Percentiles rank a stretch among this genome's conserved stretches.
phyloP scores from a whole-genome alignment of 1,140 invertebrate genomes.

The Battus philenor region DNA sequence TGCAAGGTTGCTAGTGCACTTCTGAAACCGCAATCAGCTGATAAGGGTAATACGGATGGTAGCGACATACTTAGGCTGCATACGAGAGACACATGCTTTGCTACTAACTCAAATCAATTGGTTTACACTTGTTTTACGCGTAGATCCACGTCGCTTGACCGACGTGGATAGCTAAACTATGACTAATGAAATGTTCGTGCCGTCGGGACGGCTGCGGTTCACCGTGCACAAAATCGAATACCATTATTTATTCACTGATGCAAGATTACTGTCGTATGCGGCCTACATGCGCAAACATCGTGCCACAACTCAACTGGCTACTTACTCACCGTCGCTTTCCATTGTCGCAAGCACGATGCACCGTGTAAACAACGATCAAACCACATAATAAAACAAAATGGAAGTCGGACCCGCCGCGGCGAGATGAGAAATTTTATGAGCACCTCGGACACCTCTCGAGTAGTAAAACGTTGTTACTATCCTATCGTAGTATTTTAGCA shows the following conservation, averaged over 20 bases:
- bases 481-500: constrained; percentile 75
- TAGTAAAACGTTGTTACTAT: constrained; percentile 77
- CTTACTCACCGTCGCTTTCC: constrained; percentile 70
- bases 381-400: constrained; percentile 76
- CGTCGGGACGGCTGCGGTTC: constrained; percentile 49
- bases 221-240: constrained; percentile 69
- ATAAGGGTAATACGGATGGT: constrained; percentile 50
- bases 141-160: constrained; percentile 19
- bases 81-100: constrained; percentile 57
- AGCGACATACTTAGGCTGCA: constrained; percentile 35
- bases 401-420: constrained; percentile 59
- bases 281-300: constrained; percentile 65
- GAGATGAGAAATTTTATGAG: constrained; percentile 68
- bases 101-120: constrained; percentile 60
- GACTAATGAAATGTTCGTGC: constrained; percentile 38
- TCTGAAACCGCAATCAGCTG: constrained; percentile 64
- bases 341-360: constrained; percentile 63
- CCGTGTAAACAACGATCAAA: constrained; percentile 66
- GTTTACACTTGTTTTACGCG: constrained; percentile 26
- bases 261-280: constrained; percentile 63
- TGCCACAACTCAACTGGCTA: constrained; percentile 28
- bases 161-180: constrained; percentile 21
- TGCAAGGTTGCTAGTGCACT: constrained; percentile 42
- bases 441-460: constrained; percentile 54
- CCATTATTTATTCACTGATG: constrained; percentile 68